phyloP scores from a whole-genome alignment of 2,888 invertebrate genomes.

The Erebia ligea region DNA sequence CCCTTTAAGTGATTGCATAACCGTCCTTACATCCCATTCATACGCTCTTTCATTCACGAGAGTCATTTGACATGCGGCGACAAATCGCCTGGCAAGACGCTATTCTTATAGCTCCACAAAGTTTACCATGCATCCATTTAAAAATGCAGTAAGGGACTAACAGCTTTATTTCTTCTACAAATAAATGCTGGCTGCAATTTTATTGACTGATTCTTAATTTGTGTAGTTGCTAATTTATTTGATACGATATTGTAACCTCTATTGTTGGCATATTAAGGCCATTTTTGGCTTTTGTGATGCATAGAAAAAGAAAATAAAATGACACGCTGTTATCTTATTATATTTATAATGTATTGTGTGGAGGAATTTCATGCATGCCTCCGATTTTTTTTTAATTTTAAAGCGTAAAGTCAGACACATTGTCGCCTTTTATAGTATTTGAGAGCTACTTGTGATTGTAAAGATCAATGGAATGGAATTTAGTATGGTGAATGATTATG shows the following conservation, averaged over 20 bases:
- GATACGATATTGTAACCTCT: conserved; percentile 28
- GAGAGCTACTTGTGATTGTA: conserved; percentile 63
- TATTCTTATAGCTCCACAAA: conserved; percentile 30
- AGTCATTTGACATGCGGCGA: conserved; percentile 73
- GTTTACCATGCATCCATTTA: conserved; percentile 1
- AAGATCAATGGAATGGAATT: conserved; percentile 61
- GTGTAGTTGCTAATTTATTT: conserved; percentile 15
- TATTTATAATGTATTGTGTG: conserved; percentile 64
- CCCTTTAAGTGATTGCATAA: conserved; percentile 78
- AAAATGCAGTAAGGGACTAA: background rate
- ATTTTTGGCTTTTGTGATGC: conserved; percentile 44
- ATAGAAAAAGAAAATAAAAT: conserved; percentile 45
- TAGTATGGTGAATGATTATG: conserved; percentile 68
- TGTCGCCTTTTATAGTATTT: conserved; percentile 54
- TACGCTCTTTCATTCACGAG: conserved; percentile 52
- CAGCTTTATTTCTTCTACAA: conserved; percentile 10
- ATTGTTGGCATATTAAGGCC: conserved; percentile 44
- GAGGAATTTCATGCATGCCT: conserved; percentile 75
- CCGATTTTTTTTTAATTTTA: conserved; percentile 49
- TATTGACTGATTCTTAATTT: background rate
- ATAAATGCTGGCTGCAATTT: conserved; percentile 25
- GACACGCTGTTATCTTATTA: conserved; percentile 67
- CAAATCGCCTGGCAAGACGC: conserved; percentile 63
- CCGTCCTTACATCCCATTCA: conserved; percentile 57
- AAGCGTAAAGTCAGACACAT: conserved; percentile 58